Evolutionary conservation across 2,113 vertebrate genomes (phyloP), one percentile per base, ranked within the genome.

Genomic region (Mugil cephalus): DNA sequence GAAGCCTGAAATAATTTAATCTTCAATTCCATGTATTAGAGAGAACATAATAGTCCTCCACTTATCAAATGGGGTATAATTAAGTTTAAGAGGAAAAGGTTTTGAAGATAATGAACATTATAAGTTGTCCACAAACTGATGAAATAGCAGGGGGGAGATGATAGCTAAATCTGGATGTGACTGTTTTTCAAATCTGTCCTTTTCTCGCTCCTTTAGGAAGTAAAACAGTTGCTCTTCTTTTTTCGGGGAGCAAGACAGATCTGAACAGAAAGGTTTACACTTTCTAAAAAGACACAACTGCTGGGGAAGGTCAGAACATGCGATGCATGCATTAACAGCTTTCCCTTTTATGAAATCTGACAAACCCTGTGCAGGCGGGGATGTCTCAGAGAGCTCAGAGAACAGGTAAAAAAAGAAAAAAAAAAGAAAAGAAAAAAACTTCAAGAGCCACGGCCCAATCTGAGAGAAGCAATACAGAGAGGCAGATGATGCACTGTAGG

Each of bases 11-110:
- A 88, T 88, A 35, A 79, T 89, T 89, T 83, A 73, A 89, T 90
- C 83, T 88, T 89, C 69, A 74, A 75, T 85, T 88, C 83, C 70
- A 84, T 87, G 75, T 85, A 87, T 86, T 84, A 89, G 69, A 89
- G 78, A 69, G 83, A 78, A 87, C 84, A 88, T 83, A 90, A 91
- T 89, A 91, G 88, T 83, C 85, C 86, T 81, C 84, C 80, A 82
- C 89, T 92, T 91, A 90, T 92, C 92, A 92, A 93, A 90, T 84
- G 72, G 60, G 55, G 68, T 84, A 84, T 89, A 90, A 91, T 93
- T 91, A 93, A 92, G 87, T 91, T 77, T 86, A 92, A 89, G 84
- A 85, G 70, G 76, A 84, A 80, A 81, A 69, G 69, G 72, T 86
- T 85, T 85, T 83, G 61, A 78, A 87, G 79, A 88, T 90, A 87